Evolutionary conservation across 92 coral and sea anemone species (phyloP).

Genomic region (Epizoanthus rinbou): DNA sequence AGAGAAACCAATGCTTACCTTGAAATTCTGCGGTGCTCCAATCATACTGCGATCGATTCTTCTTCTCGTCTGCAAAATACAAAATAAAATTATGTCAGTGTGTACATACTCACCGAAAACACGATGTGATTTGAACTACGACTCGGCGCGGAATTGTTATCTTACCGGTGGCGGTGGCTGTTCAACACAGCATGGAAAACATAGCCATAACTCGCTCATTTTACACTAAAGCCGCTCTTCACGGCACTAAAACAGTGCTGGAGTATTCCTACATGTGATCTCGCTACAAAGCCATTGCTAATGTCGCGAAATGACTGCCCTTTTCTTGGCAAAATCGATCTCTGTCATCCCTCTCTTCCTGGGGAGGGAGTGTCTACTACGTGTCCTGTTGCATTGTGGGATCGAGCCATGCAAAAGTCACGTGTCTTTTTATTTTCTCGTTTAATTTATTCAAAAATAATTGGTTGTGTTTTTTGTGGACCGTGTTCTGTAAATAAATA

Average conservation of each 20-base stretch:
- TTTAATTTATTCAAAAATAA: no score
- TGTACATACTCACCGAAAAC: constrained; percentile 4
- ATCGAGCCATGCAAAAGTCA: constrained; percentile 28
- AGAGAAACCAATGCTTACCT: constrained; percentile 53
- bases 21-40: constrained; percentile 82
- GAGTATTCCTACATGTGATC: constrained; percentile 33
- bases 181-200: constrained; percentile 68
- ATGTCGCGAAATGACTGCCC: constrained; percentile 25
- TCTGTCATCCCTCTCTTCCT: constrained; percentile 35
- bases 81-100: constrained; percentile 3
- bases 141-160: constrained; percentile 20
- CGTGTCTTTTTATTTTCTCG: constrained; percentile 7
- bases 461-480: no score
- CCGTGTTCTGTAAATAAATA: no score
- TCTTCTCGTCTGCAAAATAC: constrained; percentile 61
- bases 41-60: constrained; percentile 84
- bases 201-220: constrained; percentile 69
- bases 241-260: constrained; percentile 29
- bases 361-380: constrained; percentile 49
- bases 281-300: constrained; percentile 8
- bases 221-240: constrained; percentile 39
- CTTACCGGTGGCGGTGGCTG: constrained; percentile 69
- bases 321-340: constrained; percentile 16
- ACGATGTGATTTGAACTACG: constrained; percentile 1
- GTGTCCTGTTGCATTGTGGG: constrained; percentile 34